Base-by-base conservation (phyloP, 2,797 vertebrate genomes). In the Psittacula derbiana region DNA sequence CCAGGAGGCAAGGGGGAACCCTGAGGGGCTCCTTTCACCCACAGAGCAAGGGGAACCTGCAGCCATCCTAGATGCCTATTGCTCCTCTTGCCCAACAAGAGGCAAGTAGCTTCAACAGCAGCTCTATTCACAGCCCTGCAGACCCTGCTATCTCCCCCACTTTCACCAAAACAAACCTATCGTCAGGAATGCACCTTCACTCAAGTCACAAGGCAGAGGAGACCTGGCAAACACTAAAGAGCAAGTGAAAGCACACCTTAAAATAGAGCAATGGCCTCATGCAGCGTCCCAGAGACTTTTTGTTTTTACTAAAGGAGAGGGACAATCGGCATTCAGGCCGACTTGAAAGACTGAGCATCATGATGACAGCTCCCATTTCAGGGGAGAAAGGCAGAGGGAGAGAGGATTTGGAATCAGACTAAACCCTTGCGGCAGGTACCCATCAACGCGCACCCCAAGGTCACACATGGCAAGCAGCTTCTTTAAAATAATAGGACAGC, bases 361-460 rank as follows among this genome's bases (percentile, higher is more conserved):
- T 2, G 90, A 96, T 97, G 97, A 97, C 95, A 97, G 96, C 91
- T 97, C 72, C 90, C 62, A 88, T 94, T 96, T 82, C 33, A 78
- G 6, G 36, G 71, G 47, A 92, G 72, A 97, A 94, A 95, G 61
- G 79, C 67, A 90, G 50, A 91, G 80, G 65, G 88, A 90, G 69
- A 94, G 11, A 31, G 93, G 94, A 96, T 97, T 97, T 95, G 73
- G 88, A 92, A 74, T 92, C 94, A 95, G 69, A 97, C 82, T 96
- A 96, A 96, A 94, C 93, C 85, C 84, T 92, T 72, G 53, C 2
- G 8, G 93, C 88, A 88, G 94, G 66, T 67, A 90, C 85, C 60
- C 86, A 90, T 92, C 90, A 95, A 78, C 86, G 86, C 3, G 6
- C 71, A 69, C 69, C 38, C 64, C 89, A 95, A 96, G 95, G 95